Evolutionary conservation across 2,888 invertebrate species (phyloP).

Genomic region (Dione juno): DNA sequence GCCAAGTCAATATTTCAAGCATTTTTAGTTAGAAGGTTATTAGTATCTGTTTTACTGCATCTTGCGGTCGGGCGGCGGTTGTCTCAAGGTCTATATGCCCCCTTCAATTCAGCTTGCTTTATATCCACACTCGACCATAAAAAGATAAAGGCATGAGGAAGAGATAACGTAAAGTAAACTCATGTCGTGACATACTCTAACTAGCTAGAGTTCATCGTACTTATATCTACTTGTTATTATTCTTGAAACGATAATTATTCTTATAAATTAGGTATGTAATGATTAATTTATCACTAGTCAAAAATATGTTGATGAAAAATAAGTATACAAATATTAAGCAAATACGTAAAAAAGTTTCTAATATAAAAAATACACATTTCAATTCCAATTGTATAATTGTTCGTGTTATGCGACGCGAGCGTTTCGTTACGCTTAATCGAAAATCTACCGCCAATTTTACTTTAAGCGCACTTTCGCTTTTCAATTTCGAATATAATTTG

Average conservation of each 20-base stretch:
- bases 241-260: conserved; percentile 1
- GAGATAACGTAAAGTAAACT: conserved; percentile 43
- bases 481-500: conserved; percentile 11
- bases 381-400: conserved; percentile 30
- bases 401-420: conserved; percentile 66
- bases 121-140: conserved; percentile 62
- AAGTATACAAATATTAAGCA: background rate
- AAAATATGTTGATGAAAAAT: background rate
- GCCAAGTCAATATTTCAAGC: conserved; percentile 23
- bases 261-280: background rate
- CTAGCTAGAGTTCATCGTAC: conserved; percentile 16
- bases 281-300: background rate
- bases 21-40: conserved; percentile 64
- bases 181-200: conserved; percentile 17
- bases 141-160: conserved; percentile 58
- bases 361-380: conserved; percentile 8
- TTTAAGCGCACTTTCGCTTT: conserved; percentile 46
- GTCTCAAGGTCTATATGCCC: conserved; percentile 70
- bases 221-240: conserved; percentile 15
- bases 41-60: conserved; percentile 62
- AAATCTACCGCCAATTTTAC: conserved; percentile 66
- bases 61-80: conserved; percentile 60
- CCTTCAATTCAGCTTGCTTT: conserved; percentile 70
- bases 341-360: conserved; percentile 6
- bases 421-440: conserved; percentile 68